A percentile compares a stretch with the other conserved stretches of the same genome.
phyloP scores from a whole-genome alignment of 2,113 vertebrate genomes.

The Illadopsis cleaveri region DNA sequence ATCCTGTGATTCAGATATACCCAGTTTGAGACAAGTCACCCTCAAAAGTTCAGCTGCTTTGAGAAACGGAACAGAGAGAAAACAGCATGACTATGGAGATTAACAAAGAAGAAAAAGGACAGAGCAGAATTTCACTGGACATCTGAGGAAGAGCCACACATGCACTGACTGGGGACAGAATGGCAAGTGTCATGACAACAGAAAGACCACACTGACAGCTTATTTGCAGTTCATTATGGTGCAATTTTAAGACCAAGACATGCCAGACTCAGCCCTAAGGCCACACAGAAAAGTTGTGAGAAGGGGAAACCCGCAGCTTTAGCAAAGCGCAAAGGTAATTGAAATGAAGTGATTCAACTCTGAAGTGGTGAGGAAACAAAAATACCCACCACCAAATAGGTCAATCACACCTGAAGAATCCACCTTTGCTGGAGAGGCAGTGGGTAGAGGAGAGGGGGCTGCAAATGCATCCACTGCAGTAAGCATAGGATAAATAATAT shows the following conservation, averaged over 20 bases:
- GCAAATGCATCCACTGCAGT: conserved; percentile 89
- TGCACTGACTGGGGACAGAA: conserved; percentile 6
- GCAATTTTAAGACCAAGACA: neutral
- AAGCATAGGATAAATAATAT: conserved; percentile 73
- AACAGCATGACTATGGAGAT: neutral
- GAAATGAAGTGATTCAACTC: conserved; percentile 44
- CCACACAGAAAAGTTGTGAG: neutral
- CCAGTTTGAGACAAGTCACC: neutral
- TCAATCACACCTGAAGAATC: conserved; percentile 91
- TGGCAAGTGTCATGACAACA: neutral
- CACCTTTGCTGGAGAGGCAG: conserved; percentile 86
- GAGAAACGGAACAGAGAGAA: neutral
- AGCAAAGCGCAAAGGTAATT: conserved; percentile 19
- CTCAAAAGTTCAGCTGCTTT: conserved; percentile 38
- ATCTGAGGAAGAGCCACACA: neutral
- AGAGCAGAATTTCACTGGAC: neutral
- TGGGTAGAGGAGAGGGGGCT: conserved; percentile 83
- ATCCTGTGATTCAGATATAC: neutral
- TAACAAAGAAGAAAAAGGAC: neutral
- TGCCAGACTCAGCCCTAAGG: neutral
- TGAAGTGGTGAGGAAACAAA: conserved; percentile 56
- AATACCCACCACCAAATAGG: conserved; percentile 93
- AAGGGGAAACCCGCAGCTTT: neutral
- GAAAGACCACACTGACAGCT: neutral
- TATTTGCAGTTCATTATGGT: conserved; percentile 11